These are phyloP conservation scores for Sweltsa coloradensis DNA, from an alignment of 1,140 invertebrate species.

Conservation along the genomic window DNA sequence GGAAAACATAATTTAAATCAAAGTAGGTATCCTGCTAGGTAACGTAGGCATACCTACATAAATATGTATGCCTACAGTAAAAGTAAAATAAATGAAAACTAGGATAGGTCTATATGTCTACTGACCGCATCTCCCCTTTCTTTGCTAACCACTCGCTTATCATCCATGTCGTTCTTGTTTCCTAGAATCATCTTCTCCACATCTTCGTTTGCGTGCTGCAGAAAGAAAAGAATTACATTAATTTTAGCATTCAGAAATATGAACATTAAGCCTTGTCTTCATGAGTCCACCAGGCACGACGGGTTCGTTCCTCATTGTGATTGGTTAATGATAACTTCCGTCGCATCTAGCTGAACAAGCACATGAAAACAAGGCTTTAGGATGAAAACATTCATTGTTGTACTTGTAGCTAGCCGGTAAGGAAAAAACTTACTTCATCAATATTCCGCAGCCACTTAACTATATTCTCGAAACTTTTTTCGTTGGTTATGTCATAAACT, in stretches of 20 bases:
- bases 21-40: not conserved
- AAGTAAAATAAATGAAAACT: slow-evolving; percentile 5
- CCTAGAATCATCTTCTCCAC: slow-evolving; percentile 99
- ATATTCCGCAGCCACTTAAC: slow-evolving; percentile 97
- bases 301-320: no score
- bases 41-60: not conserved
- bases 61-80: not conserved
- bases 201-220: slow-evolving; percentile 96
- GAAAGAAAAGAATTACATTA: slow-evolving; percentile 14
- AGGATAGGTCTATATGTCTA: no score
- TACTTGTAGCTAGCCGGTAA: no score
- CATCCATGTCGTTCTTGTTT: slow-evolving; percentile 99
- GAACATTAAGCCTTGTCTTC: not conserved
- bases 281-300: no score
- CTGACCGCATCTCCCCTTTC: slow-evolving; percentile 77
- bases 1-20: no score
- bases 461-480: slow-evolving; percentile 97
- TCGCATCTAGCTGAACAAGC: not conserved
- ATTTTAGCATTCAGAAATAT: not conserved
- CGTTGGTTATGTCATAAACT: slow-evolving; percentile 96
- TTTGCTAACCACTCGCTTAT: slow-evolving; percentile 85
- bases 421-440: slow-evolving; percentile 59
- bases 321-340: not conserved
- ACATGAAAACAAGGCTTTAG: not conserved
- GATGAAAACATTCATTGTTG: not conserved